Evolutionary conservation across 1,140 invertebrate genomes (phyloP).

Genomic region (Luehdorfia chinensis): DNA sequence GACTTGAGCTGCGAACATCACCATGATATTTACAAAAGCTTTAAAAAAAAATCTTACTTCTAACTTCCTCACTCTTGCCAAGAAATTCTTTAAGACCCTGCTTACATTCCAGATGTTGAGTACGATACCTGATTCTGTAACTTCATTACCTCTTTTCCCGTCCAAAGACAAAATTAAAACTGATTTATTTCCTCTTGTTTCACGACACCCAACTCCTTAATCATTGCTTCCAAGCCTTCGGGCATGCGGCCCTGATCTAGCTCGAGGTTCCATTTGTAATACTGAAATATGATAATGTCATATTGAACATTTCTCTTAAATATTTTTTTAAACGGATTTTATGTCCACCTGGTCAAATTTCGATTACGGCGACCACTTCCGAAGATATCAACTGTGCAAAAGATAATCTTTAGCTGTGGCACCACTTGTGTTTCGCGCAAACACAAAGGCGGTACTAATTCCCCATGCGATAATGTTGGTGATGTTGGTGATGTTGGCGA

Average conservation of each 20-base stretch:
- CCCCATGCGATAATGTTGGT: no score
- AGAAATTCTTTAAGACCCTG: constrained; percentile 12
- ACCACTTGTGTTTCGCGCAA: no score
- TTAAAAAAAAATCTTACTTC: background rate
- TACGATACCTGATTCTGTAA: no score
- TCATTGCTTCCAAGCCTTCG: constrained; percentile 84
- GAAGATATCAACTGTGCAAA: no score
- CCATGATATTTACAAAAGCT: background rate
- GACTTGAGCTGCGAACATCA: background rate
- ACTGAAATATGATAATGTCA: constrained; percentile 78
- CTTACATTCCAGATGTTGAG: constrained; percentile 7
- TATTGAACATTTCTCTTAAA: no score
- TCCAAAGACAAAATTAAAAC: constrained; percentile 27
- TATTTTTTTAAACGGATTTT: no score
- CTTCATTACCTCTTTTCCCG: constrained; percentile 18
- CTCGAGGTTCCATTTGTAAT: constrained; percentile 87
- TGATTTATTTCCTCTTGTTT: constrained; percentile 57
- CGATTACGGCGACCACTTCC: no score
- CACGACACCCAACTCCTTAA: constrained; percentile 81
- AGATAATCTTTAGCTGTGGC: no score
- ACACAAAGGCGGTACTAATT: no score
- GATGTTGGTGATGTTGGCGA: no score
- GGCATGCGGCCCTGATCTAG: constrained; percentile 87
- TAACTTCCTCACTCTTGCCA: background rate
- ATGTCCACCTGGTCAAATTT: no score